Evolutionary conservation across 2,888 invertebrate species (phyloP).

Genomic region (Erebia epiphron): DNA sequence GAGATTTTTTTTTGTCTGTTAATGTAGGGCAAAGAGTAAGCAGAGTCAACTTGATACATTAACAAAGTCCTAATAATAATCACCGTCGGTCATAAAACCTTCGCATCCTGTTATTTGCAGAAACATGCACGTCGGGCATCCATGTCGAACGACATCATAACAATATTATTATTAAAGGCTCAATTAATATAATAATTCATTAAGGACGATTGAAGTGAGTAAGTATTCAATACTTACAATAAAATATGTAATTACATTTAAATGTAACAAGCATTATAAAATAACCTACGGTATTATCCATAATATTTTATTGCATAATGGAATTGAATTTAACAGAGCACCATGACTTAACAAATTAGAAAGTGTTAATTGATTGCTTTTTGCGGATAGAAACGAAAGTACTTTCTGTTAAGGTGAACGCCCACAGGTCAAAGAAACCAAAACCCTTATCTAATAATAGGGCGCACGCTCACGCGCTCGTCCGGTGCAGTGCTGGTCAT

Average conservation of each 20-base stretch:
- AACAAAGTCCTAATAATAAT: not conserved
- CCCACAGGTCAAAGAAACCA: constrained; percentile 1
- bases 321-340: constrained; percentile 14
- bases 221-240: constrained; percentile 4
- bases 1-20: constrained; percentile 6
- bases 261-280: not conserved
- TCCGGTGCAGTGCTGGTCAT: too few species aligned
- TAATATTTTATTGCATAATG: constrained; percentile 16
- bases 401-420: constrained; percentile 5
- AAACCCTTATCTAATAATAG: not conserved
- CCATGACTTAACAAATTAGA: constrained; percentile 27
- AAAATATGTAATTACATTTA: not conserved
- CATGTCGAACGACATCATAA: too few species aligned
- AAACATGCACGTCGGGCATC: too few species aligned
- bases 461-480: not conserved
- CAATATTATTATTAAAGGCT: not conserved
- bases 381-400: constrained; percentile 11
- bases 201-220: constrained; percentile 7
- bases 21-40: not conserved
- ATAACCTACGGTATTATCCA: constrained; percentile 8
- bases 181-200: not conserved
- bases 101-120: too few species aligned
- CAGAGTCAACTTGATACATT: not conserved
- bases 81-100: too few species aligned
- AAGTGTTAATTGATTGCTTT: constrained; percentile 18